Evolutionary conservation across 2,888 invertebrate species (phyloP), one percentile per base, ranked within the genome.

Genomic region (Ophion slaviceki): DNA sequence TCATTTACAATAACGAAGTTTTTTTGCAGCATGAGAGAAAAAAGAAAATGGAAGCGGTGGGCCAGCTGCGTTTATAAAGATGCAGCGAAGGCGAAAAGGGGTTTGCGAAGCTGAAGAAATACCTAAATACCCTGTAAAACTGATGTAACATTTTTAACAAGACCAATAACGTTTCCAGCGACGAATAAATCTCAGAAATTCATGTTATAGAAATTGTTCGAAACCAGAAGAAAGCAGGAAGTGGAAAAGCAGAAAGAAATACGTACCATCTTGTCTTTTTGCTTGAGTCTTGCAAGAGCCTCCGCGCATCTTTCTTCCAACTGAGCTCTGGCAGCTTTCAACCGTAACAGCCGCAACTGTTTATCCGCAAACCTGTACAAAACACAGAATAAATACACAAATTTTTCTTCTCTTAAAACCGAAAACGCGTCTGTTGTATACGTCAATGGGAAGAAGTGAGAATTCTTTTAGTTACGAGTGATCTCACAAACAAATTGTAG

Each of bases 301-400:
- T 95, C 94, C 79, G 93, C 93, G 91, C 96, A 96, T 88, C 95
- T 95, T 86, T 95, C 95, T 91, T 96, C 95, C 66, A 95, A 93
- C 70, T 94, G 94, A 87, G 94, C 94, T 86, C 95, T 94, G 70
- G 95, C 95, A 76, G 95, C 95, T 92, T 96, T 95, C 86, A 96
- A 92, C 89, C 95, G 95, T 88, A 95, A 92, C 83, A 96, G 95
- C 88, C 95, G 95, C 89, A 95, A 94, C 90, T 96, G 96, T 90
- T 96, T 96, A 89, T 96, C 96, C 45, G 95, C 94, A 92, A 96
- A 96, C 88, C 96, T 96, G 88, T 74, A 20, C 6, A 2, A 64
- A 59, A 71, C 62, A 77, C 77, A 45, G 72, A 70, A 53, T 57
- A 32, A 79, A 82, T 32, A 57, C 7, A 66, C 47, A 57, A 53